Base-by-base conservation (phyloP, 2,113 vertebrate species). In the Tympanuchus pallidicinctus region DNA sequence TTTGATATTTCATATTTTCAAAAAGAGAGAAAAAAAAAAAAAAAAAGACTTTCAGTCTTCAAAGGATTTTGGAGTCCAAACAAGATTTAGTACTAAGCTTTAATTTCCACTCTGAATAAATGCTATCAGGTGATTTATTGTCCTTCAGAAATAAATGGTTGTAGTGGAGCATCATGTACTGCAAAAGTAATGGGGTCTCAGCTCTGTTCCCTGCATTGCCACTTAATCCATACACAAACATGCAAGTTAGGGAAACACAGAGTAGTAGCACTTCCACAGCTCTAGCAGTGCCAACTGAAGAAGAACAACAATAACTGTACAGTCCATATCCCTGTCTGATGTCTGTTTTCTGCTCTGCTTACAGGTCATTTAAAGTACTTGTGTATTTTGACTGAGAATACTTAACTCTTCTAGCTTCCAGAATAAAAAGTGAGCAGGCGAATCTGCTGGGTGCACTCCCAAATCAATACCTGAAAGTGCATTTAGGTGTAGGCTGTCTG, bases 131-230 rank as follows among this genome's bases (percentile, higher is more conserved):
- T 56, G 28, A 70, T 71, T 72, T 81, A 8, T 19, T 10, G 18
- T 61, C 3, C n/a, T 71, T 94, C 88, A 57, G 24, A 78, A 89
- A 59, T 28, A 80, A 76, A 56, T 30, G 1, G 18, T 25, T 8
- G 1, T 22, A 72, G 13, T 79, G 6, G 2, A 79, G 61, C 20
- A 24, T 2, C 84, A 34, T 8, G 25, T 13, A 5, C 12, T 54
- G 12, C 21, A 38, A 48, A 70, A 43, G 8, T 6, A 48, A 12
- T 8, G 42, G 2, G 11, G 1, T 2, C 19, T 73, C 1, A 0
- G 10, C 45, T 82, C 40, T 85, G 7, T 21, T 24, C 9, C 22
- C 19, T 13, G 5, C 13, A 18, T 0, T 21, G 19, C 8, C 28
- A 16, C 5, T 76, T n/a, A 52, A 11, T 77, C 28, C 19, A 7